Evolutionary conservation across 2,113 vertebrate species (phyloP).

Genomic region (Myocastor coypus): DNA sequence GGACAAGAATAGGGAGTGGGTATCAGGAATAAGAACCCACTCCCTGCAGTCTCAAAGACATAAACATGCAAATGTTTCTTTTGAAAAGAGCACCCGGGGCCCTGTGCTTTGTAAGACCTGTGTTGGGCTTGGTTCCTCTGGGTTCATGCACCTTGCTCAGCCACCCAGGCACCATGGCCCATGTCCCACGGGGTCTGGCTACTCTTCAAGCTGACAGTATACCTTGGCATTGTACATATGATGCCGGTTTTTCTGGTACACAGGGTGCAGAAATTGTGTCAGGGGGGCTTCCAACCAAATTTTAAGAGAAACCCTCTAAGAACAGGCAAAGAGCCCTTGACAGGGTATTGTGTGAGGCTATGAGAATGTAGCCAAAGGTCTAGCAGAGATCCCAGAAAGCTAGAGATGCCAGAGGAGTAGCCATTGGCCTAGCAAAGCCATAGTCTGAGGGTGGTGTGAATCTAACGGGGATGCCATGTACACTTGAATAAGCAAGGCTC

Average conservation of each 20-base stretch:
- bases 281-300: neutral
- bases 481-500: neutral
- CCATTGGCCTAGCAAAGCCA: neutral
- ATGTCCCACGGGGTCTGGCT: neutral
- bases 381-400: neutral
- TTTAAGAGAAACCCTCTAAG: neutral
- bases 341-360: neutral
- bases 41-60: neutral
- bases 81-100: neutral
- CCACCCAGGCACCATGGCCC: neutral
- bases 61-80: neutral
- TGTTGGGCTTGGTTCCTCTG: neutral
- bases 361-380: neutral
- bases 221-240: neutral
- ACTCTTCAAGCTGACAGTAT: neutral
- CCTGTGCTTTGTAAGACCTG: neutral
- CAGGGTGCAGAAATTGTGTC: neutral
- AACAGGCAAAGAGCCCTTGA: neutral
- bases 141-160: neutral
- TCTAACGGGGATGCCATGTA: neutral
- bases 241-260: neutral
- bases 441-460: neutral
- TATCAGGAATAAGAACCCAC: neutral
- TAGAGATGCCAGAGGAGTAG: neutral
- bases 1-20: neutral